These are phyloP conservation scores for Trissolcus brochymenae DNA, from an alignment of 2,888 invertebrate genomes.

Conservation along the genomic window DNA sequence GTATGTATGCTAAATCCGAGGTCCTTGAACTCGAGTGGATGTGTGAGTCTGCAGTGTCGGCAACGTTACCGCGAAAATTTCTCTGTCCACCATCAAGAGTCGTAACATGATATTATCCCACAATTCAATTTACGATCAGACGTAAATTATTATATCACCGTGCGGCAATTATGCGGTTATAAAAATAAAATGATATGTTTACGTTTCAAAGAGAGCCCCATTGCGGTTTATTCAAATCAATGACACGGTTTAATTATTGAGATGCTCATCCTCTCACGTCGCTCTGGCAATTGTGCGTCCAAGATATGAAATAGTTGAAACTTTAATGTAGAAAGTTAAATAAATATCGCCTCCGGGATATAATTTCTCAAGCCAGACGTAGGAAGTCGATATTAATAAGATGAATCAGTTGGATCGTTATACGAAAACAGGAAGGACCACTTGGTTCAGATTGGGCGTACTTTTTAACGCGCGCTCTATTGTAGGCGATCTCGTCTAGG, in stretches of 20 bases:
- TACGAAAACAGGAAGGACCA: constrained; percentile 72
- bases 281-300: too few relatives aligned
- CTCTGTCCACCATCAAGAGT: constrained; percentile 29
- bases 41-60: constrained; percentile 36
- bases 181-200: constrained; percentile 24
- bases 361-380: constrained; percentile 9
- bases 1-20: constrained; percentile 60
- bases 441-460: constrained; percentile 70
- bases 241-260: too few relatives aligned
- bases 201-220: background rate
- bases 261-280: too few relatives aligned
- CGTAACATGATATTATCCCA: constrained; percentile 41
- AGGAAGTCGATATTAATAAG: constrained; percentile 47
- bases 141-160: constrained; percentile 39
- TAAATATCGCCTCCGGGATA: too few relatives aligned
- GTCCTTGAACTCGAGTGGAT: constrained; percentile 60
- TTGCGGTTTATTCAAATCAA: too few relatives aligned
- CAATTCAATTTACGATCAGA: constrained; percentile 36
- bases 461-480: constrained; percentile 51
- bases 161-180: constrained; percentile 18
- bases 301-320: too few relatives aligned
- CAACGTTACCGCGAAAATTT: constrained; percentile 59
- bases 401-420: constrained; percentile 52
- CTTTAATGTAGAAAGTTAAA: too few relatives aligned
- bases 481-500: constrained; percentile 48